A percentile compares a stretch with the other conserved stretches of the same genome.
These are phyloP conservation scores for Lateolabrax maculatus DNA, from an alignment of 2,797 vertebrate genomes.

Conservation along the genomic window DNA sequence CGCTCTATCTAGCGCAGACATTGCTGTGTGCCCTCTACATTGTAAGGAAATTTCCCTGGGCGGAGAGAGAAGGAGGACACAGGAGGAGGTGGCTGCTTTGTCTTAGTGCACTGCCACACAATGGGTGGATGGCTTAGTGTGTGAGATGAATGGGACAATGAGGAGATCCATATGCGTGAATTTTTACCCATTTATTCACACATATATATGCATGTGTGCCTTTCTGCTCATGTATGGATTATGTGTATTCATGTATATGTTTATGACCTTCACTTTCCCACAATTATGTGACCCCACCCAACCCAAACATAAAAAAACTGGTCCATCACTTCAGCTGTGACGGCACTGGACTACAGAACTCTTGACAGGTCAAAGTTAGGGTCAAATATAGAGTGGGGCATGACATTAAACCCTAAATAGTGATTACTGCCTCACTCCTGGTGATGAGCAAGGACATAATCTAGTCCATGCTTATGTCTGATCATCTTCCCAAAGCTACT, in stretches of 20 bases:
- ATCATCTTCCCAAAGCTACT: constrained; percentile 74
- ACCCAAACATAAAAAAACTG: not conserved
- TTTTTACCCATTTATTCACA: not conserved
- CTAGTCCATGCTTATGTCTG: constrained; percentile 62
- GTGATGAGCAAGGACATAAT: constrained; percentile 60
- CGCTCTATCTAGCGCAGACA: constrained; percentile 48
- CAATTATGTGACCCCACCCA: not conserved
- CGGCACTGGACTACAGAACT: not conserved
- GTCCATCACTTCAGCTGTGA: constrained; percentile 3
- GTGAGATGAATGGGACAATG: not conserved
- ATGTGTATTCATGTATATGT: not conserved
- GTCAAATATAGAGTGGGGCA: constrained; percentile 33
- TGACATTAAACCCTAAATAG: constrained; percentile 61
- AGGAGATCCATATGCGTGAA: not conserved
- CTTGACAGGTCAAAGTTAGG: constrained; percentile 17
- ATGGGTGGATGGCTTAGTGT: constrained; percentile 7
- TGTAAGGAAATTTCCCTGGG: constrained; percentile 44
- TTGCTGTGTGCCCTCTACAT: constrained; percentile 35
- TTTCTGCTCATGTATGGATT: not conserved
- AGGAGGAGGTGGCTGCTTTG: constrained; percentile 28
- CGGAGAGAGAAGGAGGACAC: not conserved
- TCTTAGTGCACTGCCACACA: constrained; percentile 16
- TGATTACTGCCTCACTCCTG: constrained; percentile 64
- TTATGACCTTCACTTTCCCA: constrained; percentile 4
- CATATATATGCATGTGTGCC: not conserved